Evolutionary conservation across 2,888 invertebrate species (phyloP).

Genomic region (Nasonia oneida): DNA sequence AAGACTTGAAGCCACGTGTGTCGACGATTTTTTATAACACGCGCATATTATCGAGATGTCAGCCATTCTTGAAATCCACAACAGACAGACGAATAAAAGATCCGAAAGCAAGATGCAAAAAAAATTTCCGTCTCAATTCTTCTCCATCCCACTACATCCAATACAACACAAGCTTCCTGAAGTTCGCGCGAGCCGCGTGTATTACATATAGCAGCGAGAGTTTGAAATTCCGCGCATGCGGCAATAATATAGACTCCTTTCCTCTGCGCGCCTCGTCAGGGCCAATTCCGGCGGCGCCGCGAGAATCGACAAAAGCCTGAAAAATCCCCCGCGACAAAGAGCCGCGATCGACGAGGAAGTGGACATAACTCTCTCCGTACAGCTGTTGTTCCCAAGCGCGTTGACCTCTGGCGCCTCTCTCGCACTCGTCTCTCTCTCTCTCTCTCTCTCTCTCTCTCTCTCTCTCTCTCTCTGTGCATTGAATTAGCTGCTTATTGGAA

Average conservation of each 20-base stretch:
- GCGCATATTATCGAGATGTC: too few relatives aligned
- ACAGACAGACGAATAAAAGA: too few relatives aligned
- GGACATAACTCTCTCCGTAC: neutral
- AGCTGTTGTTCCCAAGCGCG: slow-evolving; percentile 5
- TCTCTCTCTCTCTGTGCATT: neutral
- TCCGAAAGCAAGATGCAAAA: too few relatives aligned
- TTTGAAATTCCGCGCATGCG: slow-evolving; percentile 5
- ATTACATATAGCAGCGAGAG: neutral
- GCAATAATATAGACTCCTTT: neutral
- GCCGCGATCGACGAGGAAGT: slow-evolving; percentile 1
- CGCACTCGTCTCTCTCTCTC: too few relatives aligned
- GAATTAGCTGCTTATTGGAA: slow-evolving; percentile 11
- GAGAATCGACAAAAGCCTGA: slow-evolving; percentile 12
- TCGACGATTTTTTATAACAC: neutral
- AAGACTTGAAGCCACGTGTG: too few relatives aligned
- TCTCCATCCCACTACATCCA: too few relatives aligned
- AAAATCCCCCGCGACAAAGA: slow-evolving; percentile 17
- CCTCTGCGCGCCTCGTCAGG: neutral
- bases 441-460: too few relatives aligned
- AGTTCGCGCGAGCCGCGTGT: neutral
- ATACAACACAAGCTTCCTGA: neutral
- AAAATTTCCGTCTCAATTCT: too few relatives aligned
- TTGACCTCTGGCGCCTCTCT: neutral
- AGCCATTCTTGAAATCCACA: too few relatives aligned
- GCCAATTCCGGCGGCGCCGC: slow-evolving; percentile 17